Evolutionary conservation across 2,888 invertebrate genomes (phyloP), one percentile per base, ranked within the genome.

Genomic region (Tetranychus truncatus): DNA sequence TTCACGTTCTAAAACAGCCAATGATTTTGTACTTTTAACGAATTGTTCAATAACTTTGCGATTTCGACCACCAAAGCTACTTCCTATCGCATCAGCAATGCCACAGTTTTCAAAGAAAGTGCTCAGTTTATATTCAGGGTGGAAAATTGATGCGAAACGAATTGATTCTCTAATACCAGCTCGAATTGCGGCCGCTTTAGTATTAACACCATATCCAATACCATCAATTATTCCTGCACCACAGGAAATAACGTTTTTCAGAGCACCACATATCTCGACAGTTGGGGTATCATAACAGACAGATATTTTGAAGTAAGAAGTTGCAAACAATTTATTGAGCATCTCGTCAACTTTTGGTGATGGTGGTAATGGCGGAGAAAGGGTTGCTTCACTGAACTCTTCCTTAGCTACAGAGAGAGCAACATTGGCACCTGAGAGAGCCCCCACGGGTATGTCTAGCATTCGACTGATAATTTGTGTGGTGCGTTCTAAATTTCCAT

Each of bases 401-500:
- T 83, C 85, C 71, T 79, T 79, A 6, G 85, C 85, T 21, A 84
- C 84, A 79, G 86, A 86, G 75, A 82, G 82, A 8, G 85, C 85
- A 71, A 86, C 81, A 80, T 85, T 85, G 24, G 85, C 85, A 9
- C 85, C 85, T 85, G 86, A 86, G 21, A 86, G 80, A 15, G 84
- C 84, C 75, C 83, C 82, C 78, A 84, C 83, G 6, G 82, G 81
- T 45, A 85, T 82, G n/a, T 78, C 77, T 20, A 85, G 81, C 46
- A 79, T 79, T 55, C 55, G 55, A 55, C 11, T 15, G 55, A 55
- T 55, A 21, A 84, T 82, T 71, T 83, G 81, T 0, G 85, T 84
- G 18, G 85, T 83, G 55, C 86, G 81, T 24, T 82, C 81, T 74
- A 85, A 78, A 34, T 75, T 75, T 7, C 76, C 77, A 72, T 75